Evolutionary conservation across 1,140 invertebrate species (phyloP).

Genomic region (Leptinotarsa texana): DNA sequence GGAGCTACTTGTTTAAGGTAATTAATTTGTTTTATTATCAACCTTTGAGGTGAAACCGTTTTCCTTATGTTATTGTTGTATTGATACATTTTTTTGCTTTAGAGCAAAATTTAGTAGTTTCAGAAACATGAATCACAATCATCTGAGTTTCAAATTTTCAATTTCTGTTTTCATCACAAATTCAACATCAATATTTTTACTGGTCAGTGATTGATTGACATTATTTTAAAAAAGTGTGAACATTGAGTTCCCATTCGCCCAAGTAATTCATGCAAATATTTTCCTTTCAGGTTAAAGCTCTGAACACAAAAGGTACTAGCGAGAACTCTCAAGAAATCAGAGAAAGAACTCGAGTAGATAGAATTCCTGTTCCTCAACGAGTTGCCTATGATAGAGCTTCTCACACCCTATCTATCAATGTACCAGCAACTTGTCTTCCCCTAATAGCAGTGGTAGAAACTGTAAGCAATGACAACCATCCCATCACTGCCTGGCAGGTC

Average conservation of each 20-base stretch:
- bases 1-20: constrained; percentile 79
- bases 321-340: constrained; percentile 82
- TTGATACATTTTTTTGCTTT: too few species aligned
- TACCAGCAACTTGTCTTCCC: constrained; percentile 73
- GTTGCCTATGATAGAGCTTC: constrained; percentile 81
- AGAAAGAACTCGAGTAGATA: constrained; percentile 78
- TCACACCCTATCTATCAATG: constrained; percentile 73
- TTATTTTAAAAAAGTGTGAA: background rate
- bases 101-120: background rate
- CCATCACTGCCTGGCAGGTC: constrained; percentile 68
- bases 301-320: constrained; percentile 82
- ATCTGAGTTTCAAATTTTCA: background rate
- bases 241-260: background rate
- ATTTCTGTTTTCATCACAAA: too few species aligned
- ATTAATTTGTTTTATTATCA: background rate
- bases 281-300: constrained; percentile 72
- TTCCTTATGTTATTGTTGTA: too few species aligned
- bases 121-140: background rate
- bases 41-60: too few species aligned
- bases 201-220: too few species aligned
- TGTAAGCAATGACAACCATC: constrained; percentile 61
- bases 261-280: background rate
- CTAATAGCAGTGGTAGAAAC: constrained; percentile 74
- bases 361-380: constrained; percentile 77
- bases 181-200: too few species aligned